A percentile compares a stretch with the other conserved stretches of the same genome.
These are phyloP conservation scores for Paracentrotus lividus DNA, from an alignment of 53 echinoderm and acorn worm genomes.

Conservation along the genomic window DNA sequence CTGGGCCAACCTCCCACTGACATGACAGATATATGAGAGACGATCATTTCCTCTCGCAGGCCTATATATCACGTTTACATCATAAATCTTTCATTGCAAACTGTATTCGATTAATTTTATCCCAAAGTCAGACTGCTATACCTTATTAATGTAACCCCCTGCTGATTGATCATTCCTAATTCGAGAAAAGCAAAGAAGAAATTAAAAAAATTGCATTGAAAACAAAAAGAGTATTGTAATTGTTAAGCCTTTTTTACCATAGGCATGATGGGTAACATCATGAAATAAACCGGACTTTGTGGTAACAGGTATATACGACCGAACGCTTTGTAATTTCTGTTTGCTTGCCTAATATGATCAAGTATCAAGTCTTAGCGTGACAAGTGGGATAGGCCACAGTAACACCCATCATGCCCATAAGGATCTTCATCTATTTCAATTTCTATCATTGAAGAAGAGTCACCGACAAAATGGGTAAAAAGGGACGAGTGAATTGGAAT, in stretches of 20 bases:
- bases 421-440: neutral
- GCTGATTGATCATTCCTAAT: neutral
- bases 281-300: too few species aligned
- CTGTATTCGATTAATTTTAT: neutral
- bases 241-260: too few species aligned
- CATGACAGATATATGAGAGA: conserved; percentile 5
- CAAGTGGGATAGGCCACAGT: too few species aligned
- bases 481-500: conserved; percentile 4
- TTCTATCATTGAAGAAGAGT: too few species aligned
- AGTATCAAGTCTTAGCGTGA: neutral
- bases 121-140: neutral
- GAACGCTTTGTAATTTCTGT: too few species aligned
- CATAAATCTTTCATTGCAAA: neutral
- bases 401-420: neutral
- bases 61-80: neutral
- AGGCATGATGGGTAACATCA: too few species aligned
- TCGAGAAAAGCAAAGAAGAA: neutral
- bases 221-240: too few species aligned
- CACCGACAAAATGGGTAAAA: neutral
- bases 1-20: neutral
- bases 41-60: neutral
- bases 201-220: too few species aligned
- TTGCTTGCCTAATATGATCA: too few species aligned
- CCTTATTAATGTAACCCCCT: neutral
- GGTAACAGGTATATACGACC: too few species aligned